Conservation (phyloP, 2,888 invertebrate genomes). For the Matsumyia berberina region DNA sequence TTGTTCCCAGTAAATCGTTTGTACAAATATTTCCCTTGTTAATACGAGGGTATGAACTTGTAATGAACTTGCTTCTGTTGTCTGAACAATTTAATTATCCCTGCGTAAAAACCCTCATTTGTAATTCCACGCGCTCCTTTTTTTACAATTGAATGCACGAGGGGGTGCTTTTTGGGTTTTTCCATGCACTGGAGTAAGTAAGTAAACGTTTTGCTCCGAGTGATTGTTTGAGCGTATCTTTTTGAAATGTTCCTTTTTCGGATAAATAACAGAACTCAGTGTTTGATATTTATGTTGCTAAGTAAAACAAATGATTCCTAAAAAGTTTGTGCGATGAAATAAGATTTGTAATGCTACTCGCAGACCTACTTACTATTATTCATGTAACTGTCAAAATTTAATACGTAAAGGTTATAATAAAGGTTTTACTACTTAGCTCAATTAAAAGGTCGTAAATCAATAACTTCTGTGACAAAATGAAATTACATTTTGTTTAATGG, state of each 20-base stretch:
- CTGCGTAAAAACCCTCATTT: slow-evolving; percentile 42
- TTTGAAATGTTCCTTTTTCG: background rate
- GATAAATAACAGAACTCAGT: background rate
- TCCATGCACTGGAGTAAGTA: background rate
- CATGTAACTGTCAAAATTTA: background rate
- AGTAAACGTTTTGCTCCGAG: background rate
- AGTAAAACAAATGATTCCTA: no score
- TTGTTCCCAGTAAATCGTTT: slow-evolving; percentile 38
- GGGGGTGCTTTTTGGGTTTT: slow-evolving; percentile 13
- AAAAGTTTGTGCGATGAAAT: no score
- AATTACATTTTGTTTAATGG: background rate
- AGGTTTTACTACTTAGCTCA: slow-evolving; percentile 1
- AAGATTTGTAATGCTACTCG: no score
- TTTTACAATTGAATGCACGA: slow-evolving; percentile 38
- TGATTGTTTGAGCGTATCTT: background rate
- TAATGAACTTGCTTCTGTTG: slow-evolving; percentile 65
- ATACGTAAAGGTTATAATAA: slow-evolving; percentile 6
- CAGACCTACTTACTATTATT: no score
- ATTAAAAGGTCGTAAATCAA: slow-evolving; percentile 44
- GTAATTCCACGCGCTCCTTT: slow-evolving; percentile 30
- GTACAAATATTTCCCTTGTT: slow-evolving; percentile 56
- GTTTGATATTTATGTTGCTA: no score
- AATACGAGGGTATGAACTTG: slow-evolving; percentile 60
- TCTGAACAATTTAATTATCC: slow-evolving; percentile 65
- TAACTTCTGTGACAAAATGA: slow-evolving; percentile 10